Evolutionary conservation across 2,888 invertebrate genomes (phyloP).

Genomic region (Nasonia oneida): DNA sequence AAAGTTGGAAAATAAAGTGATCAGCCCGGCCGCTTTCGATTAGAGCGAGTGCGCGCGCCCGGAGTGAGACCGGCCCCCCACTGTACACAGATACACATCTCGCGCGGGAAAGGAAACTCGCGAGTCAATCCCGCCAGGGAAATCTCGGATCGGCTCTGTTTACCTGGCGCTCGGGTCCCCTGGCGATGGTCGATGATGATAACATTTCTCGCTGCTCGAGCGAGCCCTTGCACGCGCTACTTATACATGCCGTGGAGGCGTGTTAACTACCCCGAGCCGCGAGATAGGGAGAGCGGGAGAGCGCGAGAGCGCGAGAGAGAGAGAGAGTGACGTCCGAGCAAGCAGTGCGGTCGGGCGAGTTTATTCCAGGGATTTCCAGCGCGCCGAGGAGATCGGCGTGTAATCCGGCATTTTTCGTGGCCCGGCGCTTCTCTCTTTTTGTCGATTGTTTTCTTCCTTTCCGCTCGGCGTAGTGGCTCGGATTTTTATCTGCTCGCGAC

Average conservation of each 20-base stretch:
- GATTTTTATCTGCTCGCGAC: constrained; percentile 1
- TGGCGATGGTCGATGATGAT: constrained; percentile 68
- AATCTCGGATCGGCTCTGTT: constrained; percentile 73
- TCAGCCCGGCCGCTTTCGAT: neutral
- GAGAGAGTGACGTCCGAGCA: too few relatives aligned
- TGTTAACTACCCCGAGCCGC: constrained; percentile 21
- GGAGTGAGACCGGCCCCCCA: neutral
- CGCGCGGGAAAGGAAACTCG: neutral
- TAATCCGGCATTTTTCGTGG: neutral
- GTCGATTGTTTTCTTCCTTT: neutral
- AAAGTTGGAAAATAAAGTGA: neutral
- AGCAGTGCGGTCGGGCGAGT: neutral
- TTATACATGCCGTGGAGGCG: constrained; percentile 24
- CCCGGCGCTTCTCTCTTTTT: too few relatives aligned
- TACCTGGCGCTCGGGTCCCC: constrained; percentile 70
- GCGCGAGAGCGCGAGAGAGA: too few relatives aligned
- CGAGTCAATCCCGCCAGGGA: constrained; percentile 71
- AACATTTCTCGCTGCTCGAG: constrained; percentile 68
- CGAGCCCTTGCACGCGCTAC: constrained; percentile 2
- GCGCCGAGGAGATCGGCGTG: neutral
- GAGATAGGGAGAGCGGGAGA: neutral
- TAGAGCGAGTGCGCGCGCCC: neutral
- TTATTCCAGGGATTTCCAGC: neutral
- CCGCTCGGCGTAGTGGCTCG: neutral
- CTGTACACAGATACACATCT: neutral